Conservation (phyloP, 2,888 invertebrate genomes). For the Coleophora flavipennella region DNA sequence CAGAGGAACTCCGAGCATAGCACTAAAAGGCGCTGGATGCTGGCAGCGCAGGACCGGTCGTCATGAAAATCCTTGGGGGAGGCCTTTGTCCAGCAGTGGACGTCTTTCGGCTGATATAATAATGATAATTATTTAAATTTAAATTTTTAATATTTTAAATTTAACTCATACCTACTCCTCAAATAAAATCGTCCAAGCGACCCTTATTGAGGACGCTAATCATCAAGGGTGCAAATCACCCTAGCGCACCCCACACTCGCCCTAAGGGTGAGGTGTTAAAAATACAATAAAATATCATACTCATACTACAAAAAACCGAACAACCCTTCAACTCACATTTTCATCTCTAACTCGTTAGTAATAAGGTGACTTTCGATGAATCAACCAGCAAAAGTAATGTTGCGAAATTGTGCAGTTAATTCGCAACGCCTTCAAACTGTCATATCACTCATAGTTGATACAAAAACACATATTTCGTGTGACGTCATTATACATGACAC, state of each 20-base stretch:
- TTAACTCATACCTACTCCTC: too few relatives aligned
- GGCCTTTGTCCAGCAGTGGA: too few relatives aligned
- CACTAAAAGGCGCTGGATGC: too few relatives aligned
- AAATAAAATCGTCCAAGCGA: conserved; percentile 35
- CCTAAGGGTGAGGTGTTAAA: conserved; percentile 63
- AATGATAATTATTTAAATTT: too few relatives aligned
- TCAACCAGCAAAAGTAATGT: conserved; percentile 11
- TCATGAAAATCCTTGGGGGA: too few relatives aligned
- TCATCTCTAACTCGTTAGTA: conserved; percentile 10
- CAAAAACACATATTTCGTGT: conserved; percentile 67
- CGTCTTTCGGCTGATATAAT: too few relatives aligned
- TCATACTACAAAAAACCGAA: neutral
- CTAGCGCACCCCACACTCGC: conserved; percentile 35
- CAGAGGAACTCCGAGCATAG: too few relatives aligned
- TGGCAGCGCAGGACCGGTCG: too few relatives aligned
- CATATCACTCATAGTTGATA: conserved; percentile 67
- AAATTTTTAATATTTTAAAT: too few relatives aligned
- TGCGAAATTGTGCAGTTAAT: conserved; percentile 38
- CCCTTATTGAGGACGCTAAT: conserved; percentile 66
- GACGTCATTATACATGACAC: conserved; percentile 40
- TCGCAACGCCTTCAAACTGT: conserved; percentile 70
- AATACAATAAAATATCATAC: conserved; percentile 66
- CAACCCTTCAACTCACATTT: neutral
- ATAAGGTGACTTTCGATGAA: conserved; percentile 3
- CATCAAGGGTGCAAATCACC: conserved; percentile 66